Conservation (phyloP, 2,797 vertebrate species). For the Fundulus diaphanus region DNA sequence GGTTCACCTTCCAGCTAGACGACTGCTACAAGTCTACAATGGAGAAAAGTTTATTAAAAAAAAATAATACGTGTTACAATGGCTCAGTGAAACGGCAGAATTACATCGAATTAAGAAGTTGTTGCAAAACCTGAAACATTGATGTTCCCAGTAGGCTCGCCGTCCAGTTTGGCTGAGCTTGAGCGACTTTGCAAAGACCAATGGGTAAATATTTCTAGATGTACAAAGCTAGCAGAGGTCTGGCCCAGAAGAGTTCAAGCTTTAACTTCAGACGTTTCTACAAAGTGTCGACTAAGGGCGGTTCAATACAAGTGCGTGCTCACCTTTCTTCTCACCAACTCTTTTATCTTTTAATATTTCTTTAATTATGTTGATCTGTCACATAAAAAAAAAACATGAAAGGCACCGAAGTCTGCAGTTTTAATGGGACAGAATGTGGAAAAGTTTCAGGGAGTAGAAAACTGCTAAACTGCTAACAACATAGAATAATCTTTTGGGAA, state of each 20-base stretch:
- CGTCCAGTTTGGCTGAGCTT: not conserved
- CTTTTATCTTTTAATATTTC: too few species aligned
- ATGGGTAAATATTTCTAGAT: not conserved
- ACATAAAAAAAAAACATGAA: too few species aligned
- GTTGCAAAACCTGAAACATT: not conserved
- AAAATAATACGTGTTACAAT: not conserved
- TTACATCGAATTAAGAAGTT: not conserved
- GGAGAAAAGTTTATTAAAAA: not conserved
- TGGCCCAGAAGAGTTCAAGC: too few species aligned
- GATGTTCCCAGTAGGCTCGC: not conserved
- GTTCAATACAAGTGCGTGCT: too few species aligned
- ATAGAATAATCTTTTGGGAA: not conserved
- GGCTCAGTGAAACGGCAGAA: not conserved
- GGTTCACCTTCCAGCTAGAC: not conserved
- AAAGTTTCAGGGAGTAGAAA: not conserved
- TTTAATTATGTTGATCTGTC: too few species aligned
- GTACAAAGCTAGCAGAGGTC: too few species aligned
- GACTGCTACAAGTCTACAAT: not conserved
- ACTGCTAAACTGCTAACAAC: not conserved
- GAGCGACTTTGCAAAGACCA: not conserved
- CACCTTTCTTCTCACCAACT: too few species aligned
- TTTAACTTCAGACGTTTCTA: too few species aligned
- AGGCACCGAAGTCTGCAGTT: not conserved
- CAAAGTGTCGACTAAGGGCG: too few species aligned
- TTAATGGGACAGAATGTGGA: not conserved